Percentiles rank a stretch among this genome's conserved stretches.
Conservation (phyloP, 1,140 invertebrate species). For the Pinna nobilis region DNA sequence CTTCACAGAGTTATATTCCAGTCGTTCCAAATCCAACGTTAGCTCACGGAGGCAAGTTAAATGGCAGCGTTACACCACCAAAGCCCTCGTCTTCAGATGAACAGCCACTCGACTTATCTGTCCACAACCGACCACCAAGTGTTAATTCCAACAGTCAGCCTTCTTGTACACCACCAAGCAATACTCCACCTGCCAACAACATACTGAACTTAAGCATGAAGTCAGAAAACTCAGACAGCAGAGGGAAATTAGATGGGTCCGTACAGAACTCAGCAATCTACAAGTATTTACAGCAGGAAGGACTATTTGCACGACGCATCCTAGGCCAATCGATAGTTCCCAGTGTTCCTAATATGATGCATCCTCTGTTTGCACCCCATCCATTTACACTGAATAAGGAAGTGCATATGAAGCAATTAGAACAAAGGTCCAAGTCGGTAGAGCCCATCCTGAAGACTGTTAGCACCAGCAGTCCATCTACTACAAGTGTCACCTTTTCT, state of each 20-base stretch:
- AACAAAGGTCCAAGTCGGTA: constrained; percentile 14
- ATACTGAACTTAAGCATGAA: constrained; percentile 66
- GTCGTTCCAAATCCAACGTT: constrained; percentile 60
- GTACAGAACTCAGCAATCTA: constrained; percentile 67
- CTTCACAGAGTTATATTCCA: constrained; percentile 62
- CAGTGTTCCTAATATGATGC: constrained; percentile 17
- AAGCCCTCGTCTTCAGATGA: constrained; percentile 38
- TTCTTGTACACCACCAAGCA: constrained; percentile 27
- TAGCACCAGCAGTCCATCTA: background rate
- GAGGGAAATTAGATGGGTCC: constrained; percentile 23
- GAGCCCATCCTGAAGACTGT: background rate
- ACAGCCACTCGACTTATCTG: constrained; percentile 90
- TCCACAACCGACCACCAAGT: constrained; percentile 78
- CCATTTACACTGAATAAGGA: background rate
- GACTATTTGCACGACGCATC: constrained; percentile 50
- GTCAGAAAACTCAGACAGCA: constrained; percentile 21
- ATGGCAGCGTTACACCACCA: constrained; percentile 24
- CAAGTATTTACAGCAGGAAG: constrained; percentile 69
- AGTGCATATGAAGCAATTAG: background rate
- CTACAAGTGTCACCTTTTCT: background rate
- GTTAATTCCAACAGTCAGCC: constrained; percentile 56
- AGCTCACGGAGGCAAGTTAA: constrained; percentile 35
- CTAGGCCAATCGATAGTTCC: constrained; percentile 26
- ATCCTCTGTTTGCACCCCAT: constrained; percentile 1
- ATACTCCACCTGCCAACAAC: constrained; percentile 69